Evolutionary conservation across 2,888 invertebrate species (phyloP).

Genomic region (Zygogramma bicolorata): DNA sequence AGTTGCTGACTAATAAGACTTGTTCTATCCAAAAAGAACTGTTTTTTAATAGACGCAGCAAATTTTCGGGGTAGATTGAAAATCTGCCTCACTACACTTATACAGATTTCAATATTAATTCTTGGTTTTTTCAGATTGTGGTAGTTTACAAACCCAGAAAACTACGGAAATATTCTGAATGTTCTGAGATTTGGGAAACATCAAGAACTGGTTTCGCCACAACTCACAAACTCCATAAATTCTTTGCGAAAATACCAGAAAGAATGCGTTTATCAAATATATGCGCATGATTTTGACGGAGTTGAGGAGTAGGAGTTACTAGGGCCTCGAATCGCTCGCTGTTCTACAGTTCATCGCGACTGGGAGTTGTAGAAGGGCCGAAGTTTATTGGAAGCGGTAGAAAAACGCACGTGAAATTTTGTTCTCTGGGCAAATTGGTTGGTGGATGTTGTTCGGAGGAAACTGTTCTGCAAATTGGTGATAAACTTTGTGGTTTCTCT

Average conservation of each 20-base stretch:
- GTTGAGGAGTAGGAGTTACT: conserved; percentile 29
- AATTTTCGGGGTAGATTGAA: too few relatives aligned
- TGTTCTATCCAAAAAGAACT: too few relatives aligned
- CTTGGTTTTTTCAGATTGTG: too few relatives aligned
- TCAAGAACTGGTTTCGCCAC: neutral
- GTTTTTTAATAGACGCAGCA: too few relatives aligned
- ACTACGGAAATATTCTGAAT: too few relatives aligned
- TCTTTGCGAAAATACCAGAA: neutral
- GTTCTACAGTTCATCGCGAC: conserved; percentile 9
- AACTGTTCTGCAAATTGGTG: too few relatives aligned
- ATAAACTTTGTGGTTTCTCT: neutral
- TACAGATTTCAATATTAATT: too few relatives aligned
- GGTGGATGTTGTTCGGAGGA: neutral
- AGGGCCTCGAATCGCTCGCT: conserved; percentile 1
- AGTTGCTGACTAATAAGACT: too few relatives aligned
- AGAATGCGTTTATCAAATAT: conserved; percentile 28
- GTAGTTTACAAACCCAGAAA: too few relatives aligned
- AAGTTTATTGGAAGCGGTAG: neutral
- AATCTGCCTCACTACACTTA: too few relatives aligned
- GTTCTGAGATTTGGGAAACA: too few relatives aligned
- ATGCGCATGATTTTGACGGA: conserved; percentile 37
- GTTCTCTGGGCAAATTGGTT: neutral
- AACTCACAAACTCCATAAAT: neutral
- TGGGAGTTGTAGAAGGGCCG: neutral
- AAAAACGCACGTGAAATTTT: neutral